A percentile compares a stretch with the other conserved stretches of the same genome.
Evolutionary conservation across 2,797 vertebrate genomes (phyloP).

Genomic region (Muscicapa comitata): DNA sequence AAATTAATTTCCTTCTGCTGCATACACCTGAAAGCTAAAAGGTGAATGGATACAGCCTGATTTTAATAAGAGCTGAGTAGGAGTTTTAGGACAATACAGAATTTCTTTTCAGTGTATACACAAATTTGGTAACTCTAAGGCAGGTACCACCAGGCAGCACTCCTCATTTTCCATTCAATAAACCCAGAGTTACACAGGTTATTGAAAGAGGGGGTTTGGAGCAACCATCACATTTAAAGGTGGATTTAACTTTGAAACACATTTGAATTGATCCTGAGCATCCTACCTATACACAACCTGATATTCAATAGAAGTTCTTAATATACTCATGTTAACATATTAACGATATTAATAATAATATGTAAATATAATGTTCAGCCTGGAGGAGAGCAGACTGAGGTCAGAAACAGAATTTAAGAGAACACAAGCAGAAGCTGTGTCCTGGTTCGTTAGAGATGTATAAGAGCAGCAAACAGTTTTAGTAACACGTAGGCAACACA

Average conservation of each 20-base stretch:
- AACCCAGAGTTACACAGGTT: not conserved
- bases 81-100: not conserved
- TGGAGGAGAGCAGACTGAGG: not conserved
- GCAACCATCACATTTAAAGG: not conserved
- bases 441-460: not conserved
- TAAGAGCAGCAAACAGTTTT: not conserved
- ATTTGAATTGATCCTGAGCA: not conserved
- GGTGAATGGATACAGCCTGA: not conserved
- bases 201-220: not conserved
- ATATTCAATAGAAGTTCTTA: not conserved
- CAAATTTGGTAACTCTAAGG: not conserved
- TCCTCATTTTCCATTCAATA: not conserved
- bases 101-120: not conserved
- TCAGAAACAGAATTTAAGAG: not conserved
- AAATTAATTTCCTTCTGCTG: conserved; percentile 39
- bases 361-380: not conserved
- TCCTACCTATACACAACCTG: not conserved
- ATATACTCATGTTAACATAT: not conserved
- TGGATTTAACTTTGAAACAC: not conserved
- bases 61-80: not conserved
- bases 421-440: not conserved
- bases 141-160: not conserved
- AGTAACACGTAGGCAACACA: accelerated
- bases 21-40: conserved; percentile 2
- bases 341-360: no score